A percentile compares a stretch with the other conserved stretches of the same genome.
Conservation (phyloP, 2,113 vertebrate genomes). For the Sinocyclocheilus anophthalmus region DNA sequence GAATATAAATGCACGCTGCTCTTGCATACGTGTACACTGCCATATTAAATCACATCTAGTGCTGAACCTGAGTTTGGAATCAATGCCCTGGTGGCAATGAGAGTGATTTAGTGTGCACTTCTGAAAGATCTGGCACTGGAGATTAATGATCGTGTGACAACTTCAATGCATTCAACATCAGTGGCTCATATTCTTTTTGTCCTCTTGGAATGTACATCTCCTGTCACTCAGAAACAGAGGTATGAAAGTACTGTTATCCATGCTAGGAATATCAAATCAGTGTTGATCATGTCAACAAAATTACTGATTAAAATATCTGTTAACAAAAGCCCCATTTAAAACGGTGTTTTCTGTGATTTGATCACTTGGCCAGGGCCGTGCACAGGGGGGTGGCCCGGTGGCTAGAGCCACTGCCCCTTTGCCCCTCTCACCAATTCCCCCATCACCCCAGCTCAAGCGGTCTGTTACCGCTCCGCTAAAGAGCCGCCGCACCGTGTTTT, state of each 20-base stretch:
- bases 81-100: constrained; percentile 41
- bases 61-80: constrained; percentile 49
- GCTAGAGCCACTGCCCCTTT: too few relatives aligned
- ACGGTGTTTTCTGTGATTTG: background rate
- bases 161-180: constrained; percentile 18
- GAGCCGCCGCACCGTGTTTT: too few relatives aligned
- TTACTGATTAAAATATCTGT: background rate
- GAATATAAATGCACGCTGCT: constrained; percentile 25
- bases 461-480: too few relatives aligned
- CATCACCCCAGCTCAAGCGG: too few relatives aligned
- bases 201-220: constrained; percentile 31
- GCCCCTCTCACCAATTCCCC: too few relatives aligned
- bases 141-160: constrained; percentile 36
- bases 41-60: constrained; percentile 39
- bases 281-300: background rate
- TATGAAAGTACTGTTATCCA: background rate
- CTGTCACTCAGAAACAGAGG: background rate
- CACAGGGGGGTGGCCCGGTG: too few relatives aligned
- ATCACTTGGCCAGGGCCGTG: background rate
- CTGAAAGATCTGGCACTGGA: constrained; percentile 17
- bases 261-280: constrained; percentile 11
- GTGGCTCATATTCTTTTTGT: constrained; percentile 35
- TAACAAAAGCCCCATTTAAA: background rate
- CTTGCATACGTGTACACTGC: background rate
- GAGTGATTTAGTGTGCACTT: constrained; percentile 46